A percentile compares a stretch with the other conserved stretches of the same genome.
These are phyloP conservation scores for Atlantisia rogersi DNA, from an alignment of 2,113 vertebrate genomes.

Conservation along the genomic window DNA sequence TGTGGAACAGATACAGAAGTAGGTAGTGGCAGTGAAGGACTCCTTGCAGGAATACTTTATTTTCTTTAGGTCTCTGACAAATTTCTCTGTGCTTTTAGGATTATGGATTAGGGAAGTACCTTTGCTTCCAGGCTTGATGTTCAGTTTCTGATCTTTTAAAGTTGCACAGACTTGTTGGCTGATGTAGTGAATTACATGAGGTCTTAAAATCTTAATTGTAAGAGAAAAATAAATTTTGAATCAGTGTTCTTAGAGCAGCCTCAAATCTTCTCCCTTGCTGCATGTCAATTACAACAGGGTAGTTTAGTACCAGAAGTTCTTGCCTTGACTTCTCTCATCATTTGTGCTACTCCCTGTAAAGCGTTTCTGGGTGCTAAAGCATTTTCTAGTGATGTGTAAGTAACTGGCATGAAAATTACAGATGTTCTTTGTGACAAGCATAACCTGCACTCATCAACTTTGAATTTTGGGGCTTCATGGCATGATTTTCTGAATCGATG, in stretches of 20 bases:
- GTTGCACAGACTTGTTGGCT: neutral
- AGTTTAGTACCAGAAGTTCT: neutral
- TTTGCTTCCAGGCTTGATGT: neutral
- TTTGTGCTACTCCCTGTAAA: neutral
- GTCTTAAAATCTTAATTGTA: neutral
- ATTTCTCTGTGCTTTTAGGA: neutral
- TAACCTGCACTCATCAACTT: neutral
- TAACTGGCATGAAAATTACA: neutral
- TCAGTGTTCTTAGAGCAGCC: neutral
- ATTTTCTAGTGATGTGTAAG: neutral
- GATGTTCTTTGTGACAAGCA: neutral
- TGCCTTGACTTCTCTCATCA: neutral
- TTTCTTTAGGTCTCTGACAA: neutral
- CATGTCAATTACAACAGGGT: neutral
- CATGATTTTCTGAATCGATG: neutral
- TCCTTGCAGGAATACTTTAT: neutral
- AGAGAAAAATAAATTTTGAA: neutral
- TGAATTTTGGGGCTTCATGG: neutral
- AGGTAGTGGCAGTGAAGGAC: neutral
- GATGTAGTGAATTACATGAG: neutral
- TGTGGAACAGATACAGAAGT: neutral
- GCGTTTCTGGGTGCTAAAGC: neutral
- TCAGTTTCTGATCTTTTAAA: neutral
- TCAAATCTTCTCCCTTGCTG: neutral
- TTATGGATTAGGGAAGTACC: neutral